A percentile compares a stretch with the other conserved stretches of the same genome.
phyloP scores from a whole-genome alignment of 2,113 vertebrate genomes.

The Mus musculus region DNA sequence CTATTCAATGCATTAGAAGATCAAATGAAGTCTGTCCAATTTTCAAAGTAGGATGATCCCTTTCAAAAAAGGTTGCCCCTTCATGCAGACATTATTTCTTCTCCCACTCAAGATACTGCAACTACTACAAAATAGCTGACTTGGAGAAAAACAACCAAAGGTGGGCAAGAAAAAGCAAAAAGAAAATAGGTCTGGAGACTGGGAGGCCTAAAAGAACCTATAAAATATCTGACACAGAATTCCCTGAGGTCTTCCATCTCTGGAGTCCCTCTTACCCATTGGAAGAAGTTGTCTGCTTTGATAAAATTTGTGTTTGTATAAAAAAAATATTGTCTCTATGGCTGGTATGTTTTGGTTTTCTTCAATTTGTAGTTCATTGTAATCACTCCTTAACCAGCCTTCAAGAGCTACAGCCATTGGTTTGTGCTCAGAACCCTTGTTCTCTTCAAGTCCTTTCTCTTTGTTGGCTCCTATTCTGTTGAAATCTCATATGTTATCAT shows the following conservation, averaged over 20 bases:
- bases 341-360: background rate
- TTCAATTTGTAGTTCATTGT: background rate
- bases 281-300: background rate
- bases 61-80: too few relatives aligned
- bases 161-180: background rate
- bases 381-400: background rate
- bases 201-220: too few relatives aligned
- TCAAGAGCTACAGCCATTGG: too few relatives aligned
- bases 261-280: background rate
- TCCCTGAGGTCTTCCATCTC: background rate
- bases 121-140: background rate
- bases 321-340: background rate
- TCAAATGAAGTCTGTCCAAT: background rate
- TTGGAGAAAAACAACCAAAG: background rate
- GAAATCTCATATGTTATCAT: too few relatives aligned
- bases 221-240: background rate
- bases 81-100: too few relatives aligned
- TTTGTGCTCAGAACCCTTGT: too few relatives aligned
- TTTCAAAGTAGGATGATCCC: background rate
- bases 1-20: background rate
- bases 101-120: background rate
- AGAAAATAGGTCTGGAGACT: background rate
- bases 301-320: background rate
- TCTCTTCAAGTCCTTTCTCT: too few relatives aligned
- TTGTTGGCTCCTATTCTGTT: too few relatives aligned